Percentiles rank a stretch among this genome's conserved stretches.
phyloP scores from a whole-genome alignment of 2,888 invertebrate genomes.

The Crioceris asparagi region DNA sequence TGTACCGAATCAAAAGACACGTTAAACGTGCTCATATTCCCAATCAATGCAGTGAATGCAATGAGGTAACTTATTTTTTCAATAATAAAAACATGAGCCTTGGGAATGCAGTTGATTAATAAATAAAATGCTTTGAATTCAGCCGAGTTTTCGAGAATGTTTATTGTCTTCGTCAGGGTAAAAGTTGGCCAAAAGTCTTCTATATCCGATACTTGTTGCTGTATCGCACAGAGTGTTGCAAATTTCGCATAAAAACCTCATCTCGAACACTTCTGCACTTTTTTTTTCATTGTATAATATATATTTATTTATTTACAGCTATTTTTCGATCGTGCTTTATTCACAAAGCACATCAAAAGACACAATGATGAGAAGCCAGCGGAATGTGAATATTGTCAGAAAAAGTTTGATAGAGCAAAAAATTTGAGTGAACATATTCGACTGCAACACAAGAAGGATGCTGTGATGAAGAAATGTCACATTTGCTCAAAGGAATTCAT shows the following conservation, averaged over 20 bases:
- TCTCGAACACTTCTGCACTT: too few species aligned
- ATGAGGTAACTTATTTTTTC: constrained; percentile 21
- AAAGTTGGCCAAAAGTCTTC: too few species aligned
- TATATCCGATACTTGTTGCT: too few species aligned
- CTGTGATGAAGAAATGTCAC: constrained; percentile 42
- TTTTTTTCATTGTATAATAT: neutral
- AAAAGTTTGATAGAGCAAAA: constrained; percentile 26
- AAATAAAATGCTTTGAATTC: too few species aligned
- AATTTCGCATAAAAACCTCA: too few species aligned
- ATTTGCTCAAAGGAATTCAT: constrained; percentile 43
- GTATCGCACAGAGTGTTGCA: too few species aligned
- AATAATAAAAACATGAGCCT: too few species aligned
- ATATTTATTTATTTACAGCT: constrained; percentile 13
- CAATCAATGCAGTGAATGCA: constrained; percentile 26
- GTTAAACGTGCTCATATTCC: constrained; percentile 27
- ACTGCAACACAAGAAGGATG: constrained; percentile 42
- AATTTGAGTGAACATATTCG: constrained; percentile 28
- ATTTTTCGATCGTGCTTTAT: constrained; percentile 27
- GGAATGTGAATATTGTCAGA: constrained; percentile 25
- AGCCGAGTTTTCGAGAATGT: too few species aligned
- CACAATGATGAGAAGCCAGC: constrained; percentile 23
- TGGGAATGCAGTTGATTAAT: too few species aligned
- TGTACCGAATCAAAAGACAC: constrained; percentile 27
- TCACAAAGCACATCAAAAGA: constrained; percentile 23
- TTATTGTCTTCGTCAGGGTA: too few species aligned